Base-by-base conservation (phyloP, 2,113 vertebrate species). In the Abramis brama region DNA sequence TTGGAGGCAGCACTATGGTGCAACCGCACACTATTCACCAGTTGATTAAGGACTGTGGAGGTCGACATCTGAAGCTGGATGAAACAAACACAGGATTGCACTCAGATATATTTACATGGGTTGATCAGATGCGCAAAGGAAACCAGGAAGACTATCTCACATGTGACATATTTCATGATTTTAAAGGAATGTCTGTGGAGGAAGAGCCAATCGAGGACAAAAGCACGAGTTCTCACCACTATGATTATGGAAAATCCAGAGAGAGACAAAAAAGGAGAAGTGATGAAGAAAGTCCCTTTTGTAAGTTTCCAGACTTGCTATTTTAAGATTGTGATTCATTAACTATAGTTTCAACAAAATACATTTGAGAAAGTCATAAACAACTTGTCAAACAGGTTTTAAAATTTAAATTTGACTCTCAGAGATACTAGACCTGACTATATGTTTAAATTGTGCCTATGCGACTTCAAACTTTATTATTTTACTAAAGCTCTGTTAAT, bases 11-110 rank as follows among this genome's bases (percentile, higher is more conserved):
- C 23, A 25, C 25, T 15, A 1, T 7, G 7, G 27, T 30, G 5
- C 62, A 27, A 1, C 2, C 2, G 25, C 62, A 27, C 1, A 25
- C 39, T 19, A 19, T 82, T 33, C 6, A 64, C 17, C n/a, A 52
- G 55, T 10, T 86, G 12, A 82, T 82, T 36, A 45, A 45, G 12
- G 27, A 66, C 11, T 64, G 79, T 82, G 27, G 45, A 33, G 11
- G 27, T 45, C 36, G 59, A 39, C 70, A 82, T 64, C 6, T 60
- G 13, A n/a, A 74, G 36, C 21, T 60, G 4, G 15, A 66, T 47
- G 33, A 27, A 25, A 30, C 5, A 68, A 68, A 68, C 1, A 17
- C 15, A 68, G 64, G 3, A 33, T 68, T 30, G 15, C 64, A 33
- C 0, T 33, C 12, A n/a, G 17, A 57, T 10, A 5, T 79, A 33